phyloP scores from a whole-genome alignment of 2,888 invertebrate species.

The Volucella inflata region DNA sequence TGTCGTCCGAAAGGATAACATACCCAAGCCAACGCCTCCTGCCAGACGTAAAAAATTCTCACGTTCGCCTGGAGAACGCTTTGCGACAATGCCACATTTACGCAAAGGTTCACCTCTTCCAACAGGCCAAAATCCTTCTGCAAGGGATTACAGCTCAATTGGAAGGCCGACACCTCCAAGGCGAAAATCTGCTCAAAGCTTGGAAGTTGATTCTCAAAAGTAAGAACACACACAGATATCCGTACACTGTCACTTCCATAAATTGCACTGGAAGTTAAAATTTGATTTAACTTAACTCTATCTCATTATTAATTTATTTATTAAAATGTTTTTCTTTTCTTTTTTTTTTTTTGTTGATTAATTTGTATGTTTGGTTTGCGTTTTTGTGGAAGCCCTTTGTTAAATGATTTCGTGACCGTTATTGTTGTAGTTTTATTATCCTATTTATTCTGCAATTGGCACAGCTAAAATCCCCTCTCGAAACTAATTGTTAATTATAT shows the following conservation, averaged over 20 bases:
- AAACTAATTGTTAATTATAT: conserved; percentile 53
- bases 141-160: conserved; percentile 86
- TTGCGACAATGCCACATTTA: conserved; percentile 88
- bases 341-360: conserved; percentile 38
- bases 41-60: conserved; percentile 86
- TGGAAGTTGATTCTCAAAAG: conserved; percentile 82
- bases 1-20: conserved; percentile 88
- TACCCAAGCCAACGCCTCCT: conserved; percentile 87
- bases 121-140: conserved; percentile 87
- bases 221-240: conserved; percentile 77
- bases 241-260: conserved; percentile 54
- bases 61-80: conserved; percentile 86
- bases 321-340: conserved; percentile 46
- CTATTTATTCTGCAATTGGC: conserved; percentile 39
- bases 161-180: conserved; percentile 85
- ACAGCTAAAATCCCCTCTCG: conserved; percentile 24
- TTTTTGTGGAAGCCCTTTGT: conserved; percentile 61
- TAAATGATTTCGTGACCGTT: conserved; percentile 53
- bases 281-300: conserved; percentile 26
- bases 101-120: conserved; percentile 82
- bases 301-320: conserved; percentile 48
- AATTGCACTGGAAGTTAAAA: conserved; percentile 57
- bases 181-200: conserved; percentile 86
- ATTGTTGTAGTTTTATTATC: conserved; percentile 50
- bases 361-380: conserved; percentile 69